Conservation (phyloP, 2,888 invertebrate genomes). For the Caenorhabditis sinica region DNA sequence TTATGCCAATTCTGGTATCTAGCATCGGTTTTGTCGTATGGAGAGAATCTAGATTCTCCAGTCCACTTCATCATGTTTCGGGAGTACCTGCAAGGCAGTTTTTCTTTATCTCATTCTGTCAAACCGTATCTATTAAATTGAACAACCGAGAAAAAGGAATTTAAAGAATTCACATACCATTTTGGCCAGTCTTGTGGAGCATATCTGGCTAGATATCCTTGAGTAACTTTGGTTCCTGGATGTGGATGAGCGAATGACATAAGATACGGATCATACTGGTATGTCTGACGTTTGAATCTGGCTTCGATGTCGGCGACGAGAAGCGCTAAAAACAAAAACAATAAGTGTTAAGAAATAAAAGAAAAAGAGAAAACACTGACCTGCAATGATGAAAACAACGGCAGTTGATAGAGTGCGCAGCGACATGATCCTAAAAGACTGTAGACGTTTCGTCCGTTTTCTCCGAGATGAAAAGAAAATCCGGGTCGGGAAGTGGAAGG, state of each 20-base stretch:
- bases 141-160: background rate
- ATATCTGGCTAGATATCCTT: constrained; percentile 74
- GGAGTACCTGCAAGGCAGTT: constrained; percentile 71
- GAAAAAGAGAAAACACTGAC: constrained; percentile 42
- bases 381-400: constrained; percentile 53
- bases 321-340: constrained; percentile 12
- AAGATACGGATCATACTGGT: constrained; percentile 73
- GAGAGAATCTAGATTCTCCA: constrained; percentile 71
- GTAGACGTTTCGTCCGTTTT: constrained; percentile 37
- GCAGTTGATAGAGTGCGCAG: constrained; percentile 58
- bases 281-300: constrained; percentile 73
- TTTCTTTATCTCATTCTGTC: background rate
- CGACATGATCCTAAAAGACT: constrained; percentile 53
- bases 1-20: constrained; percentile 70
- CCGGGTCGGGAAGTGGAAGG: constrained; percentile 64
- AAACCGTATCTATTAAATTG: too few species aligned
- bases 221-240: constrained; percentile 70
- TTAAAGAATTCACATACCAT: constrained; percentile 63
- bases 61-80: constrained; percentile 78
- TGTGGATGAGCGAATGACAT: constrained; percentile 74
- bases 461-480: constrained; percentile 49
- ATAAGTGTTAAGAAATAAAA: background rate
- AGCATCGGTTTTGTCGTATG: constrained; percentile 70
- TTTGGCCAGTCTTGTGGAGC: constrained; percentile 77
- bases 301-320: constrained; percentile 21